Conservation (phyloP, 2,888 invertebrate species). For the Stegophylla sp. region DNA sequence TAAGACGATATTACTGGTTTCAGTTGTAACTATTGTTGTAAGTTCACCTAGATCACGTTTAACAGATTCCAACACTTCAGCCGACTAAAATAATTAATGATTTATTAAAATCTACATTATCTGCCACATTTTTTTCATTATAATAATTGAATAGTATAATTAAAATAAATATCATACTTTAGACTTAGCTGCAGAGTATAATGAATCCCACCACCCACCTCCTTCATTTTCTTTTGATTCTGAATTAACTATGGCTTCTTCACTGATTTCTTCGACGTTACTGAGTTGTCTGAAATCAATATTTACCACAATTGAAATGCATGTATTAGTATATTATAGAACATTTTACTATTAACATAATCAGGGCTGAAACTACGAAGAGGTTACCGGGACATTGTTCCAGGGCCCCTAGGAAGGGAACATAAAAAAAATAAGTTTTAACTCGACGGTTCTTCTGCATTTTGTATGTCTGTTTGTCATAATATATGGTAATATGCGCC, state of each 20-base stretch:
- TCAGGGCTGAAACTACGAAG: no score
- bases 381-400: no score
- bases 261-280: conserved; percentile 1
- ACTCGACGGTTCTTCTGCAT: no score
- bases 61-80: conserved; percentile 78
- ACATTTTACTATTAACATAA: no score
- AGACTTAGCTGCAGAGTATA: conserved; percentile 60
- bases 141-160: neutral
- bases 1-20: conserved; percentile 73
- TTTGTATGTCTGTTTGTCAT: no score
- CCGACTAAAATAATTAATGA: conserved; percentile 69
- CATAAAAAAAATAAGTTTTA: no score
- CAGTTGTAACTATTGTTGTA: conserved; percentile 74
- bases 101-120: neutral
- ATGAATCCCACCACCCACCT: conserved; percentile 60
- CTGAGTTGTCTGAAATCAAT: conserved; percentile 28
- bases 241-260: conserved; percentile 18
- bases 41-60: conserved; percentile 79
- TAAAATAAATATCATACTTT: conserved; percentile 48
- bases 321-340: no score
- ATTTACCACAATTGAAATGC: neutral
- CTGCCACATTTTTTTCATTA: neutral
- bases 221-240: conserved; percentile 40
- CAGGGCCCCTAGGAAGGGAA: no score
- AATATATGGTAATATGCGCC: no score